These are phyloP conservation scores for Drosophila albomicans DNA, from an alignment of 1,140 invertebrate genomes.

Conservation along the genomic window DNA sequence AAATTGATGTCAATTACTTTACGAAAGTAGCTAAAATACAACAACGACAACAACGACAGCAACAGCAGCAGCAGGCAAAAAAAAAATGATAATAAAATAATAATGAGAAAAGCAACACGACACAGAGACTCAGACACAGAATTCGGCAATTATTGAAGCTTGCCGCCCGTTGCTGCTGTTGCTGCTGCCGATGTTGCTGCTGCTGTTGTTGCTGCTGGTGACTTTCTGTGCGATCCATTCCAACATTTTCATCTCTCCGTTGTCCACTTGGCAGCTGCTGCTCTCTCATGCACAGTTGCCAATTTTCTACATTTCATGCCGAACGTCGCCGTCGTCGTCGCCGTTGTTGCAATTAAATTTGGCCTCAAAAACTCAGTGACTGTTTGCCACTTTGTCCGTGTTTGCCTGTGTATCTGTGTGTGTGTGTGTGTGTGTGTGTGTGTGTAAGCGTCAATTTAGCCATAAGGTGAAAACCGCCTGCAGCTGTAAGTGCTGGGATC, in stretches of 20 bases:
- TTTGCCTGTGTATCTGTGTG: slow-evolving; percentile 2
- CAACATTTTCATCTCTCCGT: slow-evolving; percentile 15
- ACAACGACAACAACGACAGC: slow-evolving; percentile 11
- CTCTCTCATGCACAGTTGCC: slow-evolving; percentile 52
- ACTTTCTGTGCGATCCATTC: slow-evolving; percentile 50
- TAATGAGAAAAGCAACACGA: slow-evolving; percentile 54
- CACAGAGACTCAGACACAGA: slow-evolving; percentile 42
- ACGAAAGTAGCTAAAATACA: slow-evolving; percentile 61
- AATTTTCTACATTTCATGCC: slow-evolving; percentile 67
- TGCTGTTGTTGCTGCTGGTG: slow-evolving; percentile 6
- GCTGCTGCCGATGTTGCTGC: slow-evolving; percentile 22
- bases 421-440: slow-evolving; percentile 16
- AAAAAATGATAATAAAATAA: slow-evolving; percentile 53
- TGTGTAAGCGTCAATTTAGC: slow-evolving; percentile 35
- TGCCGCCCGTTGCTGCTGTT: slow-evolving; percentile 30
- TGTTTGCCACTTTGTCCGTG: slow-evolving; percentile 17
- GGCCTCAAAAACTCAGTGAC: slow-evolving; percentile 62
- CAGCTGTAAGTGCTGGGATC: slow-evolving; percentile 33
- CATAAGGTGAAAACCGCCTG: slow-evolving; percentile 52
- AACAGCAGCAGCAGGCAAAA: slow-evolving; percentile 13
- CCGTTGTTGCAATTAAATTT: slow-evolving; percentile 74
- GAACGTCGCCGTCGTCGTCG: slow-evolving; percentile 28
- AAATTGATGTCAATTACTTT: slow-evolving; percentile 75
- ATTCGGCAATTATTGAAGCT: slow-evolving; percentile 63
- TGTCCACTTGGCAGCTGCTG: slow-evolving; percentile 29